A percentile compares a stretch with the other conserved stretches of the same genome.
Evolutionary conservation across 1,140 invertebrate genomes (phyloP).

Genomic region (Notospermus geniculatus): DNA sequence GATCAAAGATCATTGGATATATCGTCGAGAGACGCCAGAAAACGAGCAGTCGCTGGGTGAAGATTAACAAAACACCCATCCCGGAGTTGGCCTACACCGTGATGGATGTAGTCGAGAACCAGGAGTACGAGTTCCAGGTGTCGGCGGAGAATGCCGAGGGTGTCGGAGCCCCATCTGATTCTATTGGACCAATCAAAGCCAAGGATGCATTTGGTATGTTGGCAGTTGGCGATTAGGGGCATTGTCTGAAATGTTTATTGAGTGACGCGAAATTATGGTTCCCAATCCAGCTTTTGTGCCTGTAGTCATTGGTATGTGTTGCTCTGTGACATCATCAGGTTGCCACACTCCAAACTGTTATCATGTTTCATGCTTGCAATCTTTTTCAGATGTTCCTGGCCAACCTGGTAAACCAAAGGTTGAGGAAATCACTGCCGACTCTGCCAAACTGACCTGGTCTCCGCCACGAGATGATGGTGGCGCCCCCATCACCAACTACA

Average conservation of each 20-base stretch:
- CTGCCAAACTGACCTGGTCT: conserved; percentile 85
- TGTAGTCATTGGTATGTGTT: too few relatives aligned
- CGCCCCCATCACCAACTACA: conserved; percentile 89
- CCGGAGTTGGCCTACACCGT: conserved; percentile 72
- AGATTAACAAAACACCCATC: conserved; percentile 61
- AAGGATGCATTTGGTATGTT: conserved; percentile 22
- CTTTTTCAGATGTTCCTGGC: conserved; percentile 56
- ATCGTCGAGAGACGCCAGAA: conserved; percentile 53
- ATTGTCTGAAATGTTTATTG: too few relatives aligned
- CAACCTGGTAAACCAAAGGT: conserved; percentile 67
- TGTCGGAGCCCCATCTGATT: conserved; percentile 85
- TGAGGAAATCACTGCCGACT: conserved; percentile 85
- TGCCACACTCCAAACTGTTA: too few relatives aligned
- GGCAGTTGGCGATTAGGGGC: background rate
- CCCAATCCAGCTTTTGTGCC: background rate
- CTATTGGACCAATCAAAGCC: conserved; percentile 72
- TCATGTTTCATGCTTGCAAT: too few relatives aligned
- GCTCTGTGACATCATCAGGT: too few relatives aligned
- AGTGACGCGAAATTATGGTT: background rate
- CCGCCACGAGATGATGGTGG: conserved; percentile 88
- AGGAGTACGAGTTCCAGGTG: conserved; percentile 95
- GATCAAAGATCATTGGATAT: conserved; percentile 45
- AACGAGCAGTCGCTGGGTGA: conserved; percentile 82
- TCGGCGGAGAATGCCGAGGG: conserved; percentile 93
- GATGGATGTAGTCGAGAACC: conserved; percentile 83